Evolutionary conservation across 2,113 vertebrate species (phyloP), one percentile per base, ranked within the genome.

Genomic region (Charina bottae): DNA sequence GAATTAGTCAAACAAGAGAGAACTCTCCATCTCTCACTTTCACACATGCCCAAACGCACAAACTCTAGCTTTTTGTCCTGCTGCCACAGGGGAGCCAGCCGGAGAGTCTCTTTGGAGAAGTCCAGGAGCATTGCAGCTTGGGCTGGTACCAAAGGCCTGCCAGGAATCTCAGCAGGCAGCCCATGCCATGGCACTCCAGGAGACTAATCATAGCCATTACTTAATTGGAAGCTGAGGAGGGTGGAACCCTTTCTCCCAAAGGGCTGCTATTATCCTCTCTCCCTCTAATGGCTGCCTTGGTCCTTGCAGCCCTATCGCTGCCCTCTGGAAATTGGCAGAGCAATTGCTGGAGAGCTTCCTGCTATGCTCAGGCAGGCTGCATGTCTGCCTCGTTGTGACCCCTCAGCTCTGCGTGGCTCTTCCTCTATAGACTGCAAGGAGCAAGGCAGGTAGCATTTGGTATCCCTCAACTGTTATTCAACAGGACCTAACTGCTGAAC

Each of bases 191-290:
- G 28, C 88, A 83, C 86, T 92, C 59, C 54, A 83, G 83, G 89
- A 59, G 91, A 64, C 92, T 93, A 93, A 93, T 93, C 90, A 93
- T 84, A 85, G 90, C 60, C 49, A 85, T 91, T 90, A 94, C 49
- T 92, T 94, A 93, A 93, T 94, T 94, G 72, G 89, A 88, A 92
- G 92, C 68, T 58, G 26, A 84, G 59, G 12, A 88, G 84, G 91
- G 37, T 55, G 78, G 84, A 89, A 56, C 72, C 89, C 78, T 83
- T 53, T 62, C 59, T 23, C 55, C 78, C 37, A 89, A 88, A 92
- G 85, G 93, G 88, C 93, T 93, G 28, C 87, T 78, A 53, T 92
- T 87, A 91, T 83, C 64, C 33, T 78, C 58, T 91, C 83, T 85
- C 24, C 4, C 26, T 46, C 60, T 42, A 49, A 60, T 53, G 37